Conservation (phyloP, 1,140 invertebrate genomes). For the Hycleus cichorii region DNA sequence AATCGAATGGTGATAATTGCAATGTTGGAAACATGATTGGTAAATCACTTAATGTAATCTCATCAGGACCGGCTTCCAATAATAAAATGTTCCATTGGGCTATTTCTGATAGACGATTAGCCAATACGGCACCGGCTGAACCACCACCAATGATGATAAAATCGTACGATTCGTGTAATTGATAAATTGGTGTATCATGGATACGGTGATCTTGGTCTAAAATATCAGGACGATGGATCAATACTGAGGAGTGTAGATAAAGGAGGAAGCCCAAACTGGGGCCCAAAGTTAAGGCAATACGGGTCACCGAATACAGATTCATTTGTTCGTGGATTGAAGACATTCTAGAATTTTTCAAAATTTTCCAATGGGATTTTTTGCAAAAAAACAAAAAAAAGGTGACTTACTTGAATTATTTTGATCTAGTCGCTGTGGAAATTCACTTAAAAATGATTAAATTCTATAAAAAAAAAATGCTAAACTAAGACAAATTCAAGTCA, state of each 20-base stretch:
- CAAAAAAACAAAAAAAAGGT: too few species aligned
- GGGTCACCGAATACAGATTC: conserved; percentile 44
- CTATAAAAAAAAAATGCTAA: too few species aligned
- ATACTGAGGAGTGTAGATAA: conserved; percentile 51
- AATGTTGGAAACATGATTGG: conserved; percentile 66
- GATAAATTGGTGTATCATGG: conserved; percentile 40
- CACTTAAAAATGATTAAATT: too few species aligned
- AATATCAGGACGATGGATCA: conserved; percentile 57
- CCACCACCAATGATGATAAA: conserved; percentile 77
- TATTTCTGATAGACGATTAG: conserved; percentile 65
- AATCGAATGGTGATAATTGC: conserved; percentile 66
- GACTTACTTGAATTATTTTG: too few species aligned
- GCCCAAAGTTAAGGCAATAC: conserved; percentile 54
- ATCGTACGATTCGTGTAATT: conserved; percentile 55
- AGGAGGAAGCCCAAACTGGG: conserved; percentile 55
- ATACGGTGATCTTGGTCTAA: conserved; percentile 53
- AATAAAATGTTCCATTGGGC: conserved; percentile 62
- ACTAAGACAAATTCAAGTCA: too few species aligned
- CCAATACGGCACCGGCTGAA: conserved; percentile 73
- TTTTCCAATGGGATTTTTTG: neutral
- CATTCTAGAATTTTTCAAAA: neutral
- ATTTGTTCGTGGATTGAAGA: conserved; percentile 23
- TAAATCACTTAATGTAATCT: conserved; percentile 64
- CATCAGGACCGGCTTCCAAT: conserved; percentile 76
- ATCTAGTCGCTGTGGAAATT: too few species aligned